Evolutionary conservation across 2,797 vertebrate genomes (phyloP), one percentile per base, ranked within the genome.

Genomic region (Yasuhikotakia modesta): DNA sequence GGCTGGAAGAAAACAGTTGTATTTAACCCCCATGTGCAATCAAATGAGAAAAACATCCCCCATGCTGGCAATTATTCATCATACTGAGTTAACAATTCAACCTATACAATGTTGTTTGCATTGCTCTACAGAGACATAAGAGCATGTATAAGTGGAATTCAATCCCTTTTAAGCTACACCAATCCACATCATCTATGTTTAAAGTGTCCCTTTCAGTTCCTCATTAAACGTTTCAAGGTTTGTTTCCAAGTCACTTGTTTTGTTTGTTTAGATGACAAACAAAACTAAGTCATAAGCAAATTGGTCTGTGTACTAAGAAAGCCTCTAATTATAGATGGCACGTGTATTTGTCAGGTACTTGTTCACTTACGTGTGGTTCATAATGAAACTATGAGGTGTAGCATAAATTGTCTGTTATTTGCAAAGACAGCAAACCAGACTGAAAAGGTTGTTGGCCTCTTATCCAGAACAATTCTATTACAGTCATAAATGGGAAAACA

Each of bases 61-160:
- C 2, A 24, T 69, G 55, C 27, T 48, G 48, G 68, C 48, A 70
- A 73, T 72, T 32, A 63, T 43, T 43, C 32, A 10, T 16, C 7
- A 67, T 46, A 50, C 35, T 24, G 55, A 63, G 73, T 84, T 84
- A 73, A 81, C 79, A 27, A 76, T 76, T 79, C 22, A 73, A 81
- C 68, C 39, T 67, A n/a, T 0, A 63, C n/a, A 13, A 64, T 6
- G 22, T 61, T 11, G 2, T 21, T 11, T 57, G 0, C 5, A 3
- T 13, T 7, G 16, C 46, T 72, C 68, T 30, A 58, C 8, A 46
- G 7, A 27, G 12, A 13, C 4, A 39, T n/a, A 19, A 19, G 19
- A 43, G 14, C 63, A 65, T 19, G 17, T 6, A 43, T 43, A 65
- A n/a, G 17, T 14, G 4, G 22, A 61, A 81, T 19, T 58, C 12